Percentiles rank a stretch among this genome's conserved stretches.
These are phyloP conservation scores for Mus musculus DNA, from an alignment of 2,113 vertebrate species.

Conservation along the genomic window GRCm39 chr3:141756501-141757000, in stretches of 20 bases:
- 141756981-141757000: neutral
- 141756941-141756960: constrained; percentile 14
- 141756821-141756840: neutral
- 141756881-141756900: neutral
- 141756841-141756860: neutral
- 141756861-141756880: neutral
- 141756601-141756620: fast-evolving
- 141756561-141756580: no score
- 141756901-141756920: neutral
- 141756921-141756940: neutral
- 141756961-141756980: neutral
- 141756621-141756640: neutral
- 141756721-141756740: neutral
- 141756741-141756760: neutral
- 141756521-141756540: no score
- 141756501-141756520: constrained; percentile 3
- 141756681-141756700: neutral
- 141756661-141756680: neutral
- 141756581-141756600: neutral
- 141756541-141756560: fast-evolving
- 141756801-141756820: neutral
- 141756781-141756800: constrained; percentile 35
- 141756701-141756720: neutral
- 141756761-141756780: constrained; percentile 30
- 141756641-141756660: neutral